Evolutionary conservation across 2,888 invertebrate species (phyloP).

Genomic region (Hyles lineata): DNA sequence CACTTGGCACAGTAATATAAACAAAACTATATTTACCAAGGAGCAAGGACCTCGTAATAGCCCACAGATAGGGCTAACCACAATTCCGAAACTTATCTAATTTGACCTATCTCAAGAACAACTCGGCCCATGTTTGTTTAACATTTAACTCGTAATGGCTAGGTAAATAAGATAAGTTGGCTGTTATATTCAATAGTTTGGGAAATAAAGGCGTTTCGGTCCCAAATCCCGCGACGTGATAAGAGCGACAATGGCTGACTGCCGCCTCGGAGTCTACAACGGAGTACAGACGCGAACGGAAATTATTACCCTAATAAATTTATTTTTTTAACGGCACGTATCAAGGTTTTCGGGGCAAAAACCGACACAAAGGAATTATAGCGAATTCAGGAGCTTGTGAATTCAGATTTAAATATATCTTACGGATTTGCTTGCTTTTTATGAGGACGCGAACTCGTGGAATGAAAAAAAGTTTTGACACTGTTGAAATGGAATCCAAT

Average conservation of each 20-base stretch:
- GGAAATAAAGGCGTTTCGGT: conserved; percentile 51
- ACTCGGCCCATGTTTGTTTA: conserved; percentile 38
- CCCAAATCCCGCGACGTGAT: conserved; percentile 63
- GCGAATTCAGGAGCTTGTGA: conserved; percentile 1
- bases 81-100: conserved; percentile 49
- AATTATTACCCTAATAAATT: neutral
- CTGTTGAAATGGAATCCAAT: too few species aligned
- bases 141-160: conserved; percentile 40
- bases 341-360: neutral
- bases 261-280: conserved; percentile 57
- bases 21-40: conserved; percentile 12
- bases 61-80: conserved; percentile 33
- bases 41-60: conserved; percentile 12
- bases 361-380: neutral
- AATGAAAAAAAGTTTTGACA: too few species aligned
- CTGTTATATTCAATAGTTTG: conserved; percentile 58
- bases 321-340: conserved; percentile 15
- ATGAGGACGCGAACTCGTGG: neutral
- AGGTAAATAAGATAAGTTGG: conserved; percentile 49
- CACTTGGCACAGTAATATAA: neutral
- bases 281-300: conserved; percentile 23
- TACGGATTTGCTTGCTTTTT: neutral
- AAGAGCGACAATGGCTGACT: conserved; percentile 56
- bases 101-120: conserved; percentile 41
- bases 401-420: neutral